phyloP scores from a whole-genome alignment of 2,113 vertebrate genomes.

The Myotis yumanensis region DNA sequence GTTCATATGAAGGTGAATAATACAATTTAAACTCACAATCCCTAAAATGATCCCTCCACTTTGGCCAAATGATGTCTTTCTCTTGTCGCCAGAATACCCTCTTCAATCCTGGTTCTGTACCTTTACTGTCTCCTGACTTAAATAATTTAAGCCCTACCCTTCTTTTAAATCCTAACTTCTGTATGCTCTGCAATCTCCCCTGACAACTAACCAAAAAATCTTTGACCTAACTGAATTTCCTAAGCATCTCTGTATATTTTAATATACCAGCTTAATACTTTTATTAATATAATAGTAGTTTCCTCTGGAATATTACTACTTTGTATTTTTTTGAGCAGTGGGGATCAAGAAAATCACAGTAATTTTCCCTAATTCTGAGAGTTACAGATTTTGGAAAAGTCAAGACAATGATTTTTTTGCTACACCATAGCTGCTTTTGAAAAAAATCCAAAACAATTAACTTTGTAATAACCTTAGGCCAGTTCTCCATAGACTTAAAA shows the following conservation, averaged over 20 bases:
- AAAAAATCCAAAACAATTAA: background rate
- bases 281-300: background rate
- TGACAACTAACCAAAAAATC: background rate
- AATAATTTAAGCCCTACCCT: background rate
- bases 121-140: background rate
- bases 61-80: background rate
- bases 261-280: background rate
- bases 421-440: background rate
- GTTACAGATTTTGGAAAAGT: constrained; percentile 38
- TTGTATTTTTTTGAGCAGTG: background rate
- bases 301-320: background rate
- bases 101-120: background rate
- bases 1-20: constrained; percentile 2
- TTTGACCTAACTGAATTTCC: background rate
- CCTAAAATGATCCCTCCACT: background rate
- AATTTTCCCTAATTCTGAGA: constrained; percentile 4
- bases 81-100: background rate
- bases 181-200: background rate
- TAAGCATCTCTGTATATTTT: constrained; percentile 11
- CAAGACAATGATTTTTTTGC: constrained; percentile 24
- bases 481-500: background rate
- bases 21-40: background rate
- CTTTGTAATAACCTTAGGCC: constrained; percentile 9
- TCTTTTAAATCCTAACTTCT: background rate
- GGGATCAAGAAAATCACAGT: background rate